A percentile compares a stretch with the other conserved stretches of the same genome.
Evolutionary conservation across 2,797 vertebrate genomes (phyloP).

Genomic region (Cichlasoma orientale): DNA sequence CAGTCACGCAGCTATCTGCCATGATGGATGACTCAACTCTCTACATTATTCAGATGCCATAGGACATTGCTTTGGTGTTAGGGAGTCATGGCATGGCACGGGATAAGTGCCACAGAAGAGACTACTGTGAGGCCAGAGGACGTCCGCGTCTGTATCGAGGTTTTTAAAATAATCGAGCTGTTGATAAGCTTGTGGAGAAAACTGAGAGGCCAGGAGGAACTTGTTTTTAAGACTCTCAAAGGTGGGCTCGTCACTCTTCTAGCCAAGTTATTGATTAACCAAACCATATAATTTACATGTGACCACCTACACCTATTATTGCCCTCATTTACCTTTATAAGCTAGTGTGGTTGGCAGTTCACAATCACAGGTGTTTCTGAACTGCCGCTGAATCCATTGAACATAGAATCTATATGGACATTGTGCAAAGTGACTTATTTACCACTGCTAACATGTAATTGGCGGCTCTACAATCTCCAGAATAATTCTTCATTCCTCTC

Average conservation of each 20-base stretch:
- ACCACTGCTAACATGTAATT: background rate
- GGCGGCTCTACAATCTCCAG: background rate
- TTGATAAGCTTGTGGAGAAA: background rate
- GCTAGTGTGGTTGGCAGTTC: background rate
- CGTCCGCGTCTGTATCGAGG: constrained; percentile 5
- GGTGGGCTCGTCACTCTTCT: background rate
- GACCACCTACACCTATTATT: background rate
- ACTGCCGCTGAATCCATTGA: background rate
- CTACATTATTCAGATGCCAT: constrained; percentile 49
- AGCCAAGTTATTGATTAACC: background rate
- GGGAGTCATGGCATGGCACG: background rate
- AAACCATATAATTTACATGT: background rate
- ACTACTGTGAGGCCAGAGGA: background rate
- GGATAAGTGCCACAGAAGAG: constrained; percentile 20
- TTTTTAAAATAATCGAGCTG: background rate
- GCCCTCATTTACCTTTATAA: background rate
- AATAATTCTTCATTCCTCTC: background rate
- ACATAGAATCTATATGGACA: background rate
- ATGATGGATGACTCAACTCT: constrained; percentile 42
- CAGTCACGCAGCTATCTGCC: constrained; percentile 37
- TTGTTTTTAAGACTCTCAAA: background rate
- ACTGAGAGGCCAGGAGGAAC: constrained; percentile 2
- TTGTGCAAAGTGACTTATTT: background rate
- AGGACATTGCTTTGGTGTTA: constrained; percentile 49
- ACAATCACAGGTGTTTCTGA: background rate